Base-by-base conservation (phyloP, 2,113 vertebrate genomes). In the Peucedramus taeniatus region DNA sequence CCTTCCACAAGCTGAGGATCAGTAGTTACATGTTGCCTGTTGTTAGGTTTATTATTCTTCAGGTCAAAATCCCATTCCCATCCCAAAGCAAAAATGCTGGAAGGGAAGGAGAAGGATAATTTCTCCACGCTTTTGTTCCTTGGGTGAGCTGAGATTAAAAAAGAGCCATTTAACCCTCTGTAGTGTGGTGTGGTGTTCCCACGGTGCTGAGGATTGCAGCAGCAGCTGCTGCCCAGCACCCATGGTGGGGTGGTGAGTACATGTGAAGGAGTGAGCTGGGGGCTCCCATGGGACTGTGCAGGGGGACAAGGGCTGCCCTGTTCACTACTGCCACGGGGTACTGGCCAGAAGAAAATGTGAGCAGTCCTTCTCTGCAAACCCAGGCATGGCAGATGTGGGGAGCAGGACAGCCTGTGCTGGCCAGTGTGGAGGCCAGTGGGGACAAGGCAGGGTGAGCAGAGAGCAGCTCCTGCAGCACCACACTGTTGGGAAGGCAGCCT, bases 231-330 rank as follows among this genome's bases (percentile, higher is more conserved):
- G 63, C 57, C 59, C 42, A 70, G 56, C 56, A 31, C 13, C 80
- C 21, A 2, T 8, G 50, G 31, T 45, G 19, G 13, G 15, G 19
- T 57, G 77, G 16, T 61, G 39, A 30, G 17, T 27, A 17, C 24
- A 3, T 3, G 3, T 1, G 2, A 20, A 57, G 23, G 33, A 70
- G 15, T 4, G 50, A 80, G 11, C 20, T 21, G 24, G 13, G 26
- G 15, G 9, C 17, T 51, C 3, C 30, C 11, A 22, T 39, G 44
- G 26, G 27, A 60, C n/a, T 0, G 0, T 5, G 5, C 45, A 19
- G 20, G 23, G 15, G 10, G 3, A 27, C 33, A 35, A 27, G 20
- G 4, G n/a, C 53, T 86, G 64, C 42, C 23, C 60, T 83, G 16
- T 22, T 84, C 45, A 15, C 26, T 27, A 1, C 35, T 76, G 19